Base-by-base conservation (phyloP, 2,888 invertebrate genomes). In the Zygothrica quintamaculata region DNA sequence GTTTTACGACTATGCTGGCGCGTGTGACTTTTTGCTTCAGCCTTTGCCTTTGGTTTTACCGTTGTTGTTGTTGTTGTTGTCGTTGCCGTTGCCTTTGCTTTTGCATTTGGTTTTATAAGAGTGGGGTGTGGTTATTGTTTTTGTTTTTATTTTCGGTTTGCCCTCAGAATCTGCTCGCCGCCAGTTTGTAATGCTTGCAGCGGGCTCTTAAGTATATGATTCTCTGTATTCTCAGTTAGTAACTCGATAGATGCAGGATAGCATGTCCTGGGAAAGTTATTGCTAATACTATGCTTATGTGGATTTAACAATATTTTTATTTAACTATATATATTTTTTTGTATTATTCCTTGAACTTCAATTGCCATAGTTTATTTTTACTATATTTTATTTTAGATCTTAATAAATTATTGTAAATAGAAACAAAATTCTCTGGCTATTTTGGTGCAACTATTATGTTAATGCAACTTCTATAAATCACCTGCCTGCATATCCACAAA, bases 11-110 rank as follows among this genome's bases (percentile, higher is more conserved):
- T 55, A 86, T 80, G 70, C 81, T 74, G 77, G 75, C 71, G 62
- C 73, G 74, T 79, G 77, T 70, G 80, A 79, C 77, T 77, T 73
- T 69, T 62, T 53, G 18, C 39, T 8, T 55, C n/a, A 47, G 31
- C 15, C 4, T 26, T 31, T 36, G 46, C 9, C 12, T 55, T 39
- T 39, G 69, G 59, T 70, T 66, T 65, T 65, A 70, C 55, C 72
- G 51, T 58, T 53, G 26, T 55, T 70, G 55, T 58, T 53, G 26
- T 59, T 43, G 33, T n/a, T n/a, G n/a, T n/a, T n/a, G n/a, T n/a
- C n/a, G n/a, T n/a, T 56, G 59, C n/a, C 31, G 47, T 53, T 48
- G n/a, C n/a, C n/a, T n/a, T n/a, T n/a, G 18, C 39, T 8, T 55
- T 12, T 55, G 31, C 15, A 1, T 26, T 31, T 36, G 46, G 9